Conservation (phyloP, 2,797 vertebrate species). For the Rhinatrema bivittatum region DNA sequence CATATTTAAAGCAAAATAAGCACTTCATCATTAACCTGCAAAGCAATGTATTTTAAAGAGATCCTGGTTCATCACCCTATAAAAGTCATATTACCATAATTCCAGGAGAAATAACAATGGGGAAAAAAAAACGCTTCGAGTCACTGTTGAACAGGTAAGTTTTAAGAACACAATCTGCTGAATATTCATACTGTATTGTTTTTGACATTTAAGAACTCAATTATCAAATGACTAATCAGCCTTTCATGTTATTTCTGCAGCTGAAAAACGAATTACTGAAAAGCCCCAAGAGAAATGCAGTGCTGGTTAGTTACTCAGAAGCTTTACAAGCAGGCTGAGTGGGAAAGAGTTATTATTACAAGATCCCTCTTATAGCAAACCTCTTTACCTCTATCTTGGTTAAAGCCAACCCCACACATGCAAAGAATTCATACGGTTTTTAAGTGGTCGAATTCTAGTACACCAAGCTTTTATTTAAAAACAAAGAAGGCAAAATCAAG, state of each 20-base stretch:
- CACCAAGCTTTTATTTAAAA: no score
- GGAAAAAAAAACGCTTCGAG: slow-evolving; percentile 44
- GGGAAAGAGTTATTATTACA: no score
- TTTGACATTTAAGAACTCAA: slow-evolving; percentile 74
- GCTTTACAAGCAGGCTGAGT: no score
- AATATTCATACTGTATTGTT: slow-evolving; percentile 69
- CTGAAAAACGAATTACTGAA: slow-evolving; percentile 39
- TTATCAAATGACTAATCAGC: slow-evolving; percentile 71
- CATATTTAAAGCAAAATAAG: slow-evolving; percentile 11
- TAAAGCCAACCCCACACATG: no score
- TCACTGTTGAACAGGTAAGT: slow-evolving; percentile 58
- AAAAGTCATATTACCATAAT: slow-evolving; percentile 65
- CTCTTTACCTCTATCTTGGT: no score
- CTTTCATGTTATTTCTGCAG: slow-evolving; percentile 56
- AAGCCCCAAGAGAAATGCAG: slow-evolving; percentile 43
- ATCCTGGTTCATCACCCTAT: slow-evolving; percentile 49
- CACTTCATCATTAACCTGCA: slow-evolving; percentile 34
- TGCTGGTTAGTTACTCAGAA: no score
- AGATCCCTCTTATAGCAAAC: no score
- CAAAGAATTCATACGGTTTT: no score
- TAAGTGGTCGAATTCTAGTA: no score
- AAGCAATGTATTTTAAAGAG: slow-evolving; percentile 41
- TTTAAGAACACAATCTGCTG: slow-evolving; percentile 57
- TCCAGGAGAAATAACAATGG: slow-evolving; percentile 57
- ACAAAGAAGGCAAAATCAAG: no score